Conservation (phyloP, 1,140 invertebrate species). For the Bombus waltoni region DNA sequence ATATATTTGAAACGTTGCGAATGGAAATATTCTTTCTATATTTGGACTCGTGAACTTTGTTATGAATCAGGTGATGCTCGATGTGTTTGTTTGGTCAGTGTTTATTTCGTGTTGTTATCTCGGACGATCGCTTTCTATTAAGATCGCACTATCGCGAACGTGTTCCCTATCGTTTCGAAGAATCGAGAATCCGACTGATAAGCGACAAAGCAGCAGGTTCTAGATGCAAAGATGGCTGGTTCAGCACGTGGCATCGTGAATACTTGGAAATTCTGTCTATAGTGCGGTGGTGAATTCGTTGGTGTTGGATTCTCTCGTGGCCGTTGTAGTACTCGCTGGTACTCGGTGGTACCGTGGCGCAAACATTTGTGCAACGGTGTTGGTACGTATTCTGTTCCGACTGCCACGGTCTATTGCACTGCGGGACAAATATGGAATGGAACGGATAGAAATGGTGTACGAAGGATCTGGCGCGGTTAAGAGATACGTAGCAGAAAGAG, state of each 20-base stretch:
- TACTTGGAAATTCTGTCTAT: constrained; percentile 3
- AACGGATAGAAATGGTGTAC: not conserved
- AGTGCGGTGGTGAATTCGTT: not conserved
- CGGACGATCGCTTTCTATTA: not conserved
- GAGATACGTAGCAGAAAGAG: too few relatives aligned
- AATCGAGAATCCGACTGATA: constrained; percentile 37
- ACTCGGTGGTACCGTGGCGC: constrained; percentile 56
- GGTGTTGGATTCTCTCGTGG: constrained; percentile 30
- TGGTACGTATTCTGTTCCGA: constrained; percentile 41
- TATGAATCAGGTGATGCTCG: constrained; percentile 15
- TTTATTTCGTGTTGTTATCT: not conserved
- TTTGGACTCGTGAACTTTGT: not conserved
- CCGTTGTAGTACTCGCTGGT: constrained; percentile 50
- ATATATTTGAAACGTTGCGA: not conserved
- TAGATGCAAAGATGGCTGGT: constrained; percentile 25
- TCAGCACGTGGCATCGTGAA: constrained; percentile 16
- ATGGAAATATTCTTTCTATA: not conserved
- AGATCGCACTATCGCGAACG: not conserved
- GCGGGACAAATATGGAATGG: constrained; percentile 39
- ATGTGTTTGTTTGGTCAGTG: not conserved
- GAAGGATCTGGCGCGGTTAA: not conserved
- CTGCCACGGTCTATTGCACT: constrained; percentile 48
- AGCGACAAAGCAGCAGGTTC: not conserved
- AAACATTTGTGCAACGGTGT: constrained; percentile 50
- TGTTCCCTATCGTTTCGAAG: constrained; percentile 2